phyloP scores from a whole-genome alignment of 2,797 vertebrate species.

The Phoebastria nigripes region DNA sequence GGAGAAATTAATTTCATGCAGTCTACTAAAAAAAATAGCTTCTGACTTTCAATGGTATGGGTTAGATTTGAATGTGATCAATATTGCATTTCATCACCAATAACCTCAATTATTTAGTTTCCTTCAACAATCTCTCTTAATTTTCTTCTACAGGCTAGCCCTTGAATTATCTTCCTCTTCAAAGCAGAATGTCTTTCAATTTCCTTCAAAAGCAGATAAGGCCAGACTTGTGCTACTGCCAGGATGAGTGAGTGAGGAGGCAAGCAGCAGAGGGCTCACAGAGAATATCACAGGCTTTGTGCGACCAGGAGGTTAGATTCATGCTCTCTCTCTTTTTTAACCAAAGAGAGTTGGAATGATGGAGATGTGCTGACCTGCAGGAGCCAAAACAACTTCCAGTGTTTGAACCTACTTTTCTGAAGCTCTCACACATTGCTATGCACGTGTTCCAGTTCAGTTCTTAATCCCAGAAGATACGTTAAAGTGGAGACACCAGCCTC shows the following conservation, averaged over 20 bases:
- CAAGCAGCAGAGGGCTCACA: neutral
- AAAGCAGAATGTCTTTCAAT: neutral
- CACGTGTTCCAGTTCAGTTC: neutral
- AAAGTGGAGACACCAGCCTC: neutral
- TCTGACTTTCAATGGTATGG: neutral
- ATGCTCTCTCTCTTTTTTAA: neutral
- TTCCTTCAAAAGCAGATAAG: neutral
- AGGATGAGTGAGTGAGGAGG: neutral
- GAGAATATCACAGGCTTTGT: neutral
- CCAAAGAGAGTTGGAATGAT: neutral
- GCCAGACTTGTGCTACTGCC: neutral
- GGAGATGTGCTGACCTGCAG: neutral
- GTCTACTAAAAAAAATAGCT: neutral
- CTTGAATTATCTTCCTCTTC: neutral
- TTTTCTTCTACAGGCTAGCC: neutral
- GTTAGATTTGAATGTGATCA: neutral
- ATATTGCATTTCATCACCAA: neutral
- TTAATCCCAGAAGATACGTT: neutral
- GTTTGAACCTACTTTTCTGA: neutral
- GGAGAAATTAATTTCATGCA: neutral
- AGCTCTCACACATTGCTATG: neutral
- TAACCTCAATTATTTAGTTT: neutral
- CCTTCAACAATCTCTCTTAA: neutral
- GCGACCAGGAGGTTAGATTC: neutral
- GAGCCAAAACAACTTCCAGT: neutral